Evolutionary conservation across 2,797 vertebrate genomes (phyloP).

Genomic region (Philypnodon macrostomus): DNA sequence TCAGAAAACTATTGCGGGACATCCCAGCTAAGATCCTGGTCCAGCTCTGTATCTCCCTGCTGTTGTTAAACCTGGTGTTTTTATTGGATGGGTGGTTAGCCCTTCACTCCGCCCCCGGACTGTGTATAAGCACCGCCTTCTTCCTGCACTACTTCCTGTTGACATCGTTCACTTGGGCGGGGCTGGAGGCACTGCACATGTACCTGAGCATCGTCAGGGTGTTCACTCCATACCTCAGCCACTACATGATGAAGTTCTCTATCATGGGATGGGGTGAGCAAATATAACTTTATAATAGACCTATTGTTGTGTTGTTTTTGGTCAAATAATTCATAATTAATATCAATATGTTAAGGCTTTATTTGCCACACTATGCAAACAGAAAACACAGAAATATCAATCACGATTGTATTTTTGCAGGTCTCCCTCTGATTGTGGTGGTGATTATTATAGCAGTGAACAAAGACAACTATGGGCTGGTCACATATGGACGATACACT

Average conservation of each 20-base stretch:
- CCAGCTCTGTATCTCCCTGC: slow-evolving; percentile 86
- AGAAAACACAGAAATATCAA: too few species aligned
- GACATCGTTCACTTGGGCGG: slow-evolving; percentile 96
- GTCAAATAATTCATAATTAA: too few species aligned
- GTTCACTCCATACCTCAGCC: slow-evolving; percentile 90
- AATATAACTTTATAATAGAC: too few species aligned
- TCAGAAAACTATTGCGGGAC: slow-evolving; percentile 89
- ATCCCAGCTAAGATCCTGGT: slow-evolving; percentile 96
- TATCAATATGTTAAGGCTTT: too few species aligned
- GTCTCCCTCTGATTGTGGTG: slow-evolving; percentile 85
- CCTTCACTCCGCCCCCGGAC: slow-evolving; percentile 63
- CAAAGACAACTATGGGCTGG: slow-evolving; percentile 85
- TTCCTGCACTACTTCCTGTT: slow-evolving; percentile 96
- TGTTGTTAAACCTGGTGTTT: slow-evolving; percentile 88
- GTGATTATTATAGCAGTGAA: slow-evolving; percentile 81
- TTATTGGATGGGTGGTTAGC: slow-evolving; percentile 91
- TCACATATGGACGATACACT: slow-evolving; percentile 77
- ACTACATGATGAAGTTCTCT: slow-evolving; percentile 93
- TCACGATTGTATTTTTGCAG: slow-evolving; percentile 57
- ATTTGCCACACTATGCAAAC: too few species aligned
- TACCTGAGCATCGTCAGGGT: slow-evolving; percentile 92
- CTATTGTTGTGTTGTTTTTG: too few species aligned
- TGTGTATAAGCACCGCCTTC: slow-evolving; percentile 88
- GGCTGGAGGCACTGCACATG: slow-evolving; percentile 95
- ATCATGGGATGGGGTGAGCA: slow-evolving; percentile 92